Base-by-base conservation (phyloP, 2,888 invertebrate genomes). In the Drosophila paramelanica region DNA sequence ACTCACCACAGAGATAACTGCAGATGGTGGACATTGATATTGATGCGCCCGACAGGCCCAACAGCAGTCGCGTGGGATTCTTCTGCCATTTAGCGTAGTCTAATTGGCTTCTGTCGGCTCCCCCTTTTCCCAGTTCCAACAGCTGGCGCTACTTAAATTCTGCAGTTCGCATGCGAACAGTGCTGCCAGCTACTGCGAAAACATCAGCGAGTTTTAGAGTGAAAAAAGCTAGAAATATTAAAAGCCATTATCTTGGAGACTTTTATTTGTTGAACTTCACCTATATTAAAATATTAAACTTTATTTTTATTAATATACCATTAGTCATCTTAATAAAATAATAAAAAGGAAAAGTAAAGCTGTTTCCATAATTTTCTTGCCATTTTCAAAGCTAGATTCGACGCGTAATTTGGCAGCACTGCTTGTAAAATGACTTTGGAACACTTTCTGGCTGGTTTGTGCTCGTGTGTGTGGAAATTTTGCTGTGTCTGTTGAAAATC, bases 21-120 rank as follows among this genome's bases (percentile, higher is more conserved):
- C 70, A 75, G 67, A 55, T 75, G 76, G 67, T 36, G 72, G 72
- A 57, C 72, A 67, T 71, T 72, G 76, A 76, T 76, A 75, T 66
- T 71, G 75, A 73, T 73, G 74, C 53, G 60, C 31, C 45, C 52
- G 31, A 67, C 33, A 49, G 57, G 17, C n/a, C 17, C 39, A 38
- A 55, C 51, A 61, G 50, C 51, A 61, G 52, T 61, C 57, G 75
- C 72, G 67, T 76, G 72, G 72, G 76, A 67, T 60, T 60, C 59
- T 47, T 38, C 56, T 56, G 50, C 39, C 60, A 57, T 64, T 75
- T 75, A 67, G 67, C 43, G 46, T 13, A 42, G 43, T 67, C 67
- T 72, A 75, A 76, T 75, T 75, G 76, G 52, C 55, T 53, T 25
- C 33, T 51, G 59, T 41, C 41, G 47, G 7, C 36, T 17, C 5